Percentiles rank a stretch among this genome's conserved stretches.
phyloP scores from a whole-genome alignment of 2,888 invertebrate genomes.

The Apeira syringaria region DNA sequence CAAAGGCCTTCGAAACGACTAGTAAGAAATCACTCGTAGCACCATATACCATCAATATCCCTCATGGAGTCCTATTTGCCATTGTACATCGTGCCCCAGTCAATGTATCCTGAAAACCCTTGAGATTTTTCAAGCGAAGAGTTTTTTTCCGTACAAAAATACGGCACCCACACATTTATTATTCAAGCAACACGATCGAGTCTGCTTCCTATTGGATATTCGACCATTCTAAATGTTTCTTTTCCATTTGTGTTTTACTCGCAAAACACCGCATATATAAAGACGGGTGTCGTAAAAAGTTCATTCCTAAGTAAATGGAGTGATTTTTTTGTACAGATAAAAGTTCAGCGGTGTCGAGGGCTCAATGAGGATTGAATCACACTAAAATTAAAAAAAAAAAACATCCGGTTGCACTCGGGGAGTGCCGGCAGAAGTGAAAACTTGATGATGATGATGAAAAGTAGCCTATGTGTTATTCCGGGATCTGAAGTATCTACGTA shows the following conservation, averaged over 20 bases:
- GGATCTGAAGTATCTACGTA: no score
- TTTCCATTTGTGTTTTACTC: conserved; percentile 24
- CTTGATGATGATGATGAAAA: no score
- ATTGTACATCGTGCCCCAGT: conserved; percentile 14
- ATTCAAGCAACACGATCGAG: conserved; percentile 29
- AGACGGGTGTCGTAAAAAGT: background rate
- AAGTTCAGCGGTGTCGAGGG: no score
- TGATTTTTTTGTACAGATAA: no score
- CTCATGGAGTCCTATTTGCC: conserved; percentile 12
- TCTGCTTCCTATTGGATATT: conserved; percentile 28
- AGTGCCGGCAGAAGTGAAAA: no score
- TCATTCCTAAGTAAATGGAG: background rate
- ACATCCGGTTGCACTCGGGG: no score
- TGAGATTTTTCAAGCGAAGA: conserved; percentile 25
- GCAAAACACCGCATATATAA: conserved; percentile 12
- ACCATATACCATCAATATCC: conserved; percentile 7
- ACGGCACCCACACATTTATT: conserved; percentile 28
- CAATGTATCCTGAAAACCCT: conserved; percentile 21
- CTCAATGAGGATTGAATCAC: no score
- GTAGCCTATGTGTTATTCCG: no score
- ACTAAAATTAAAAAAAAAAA: no score
- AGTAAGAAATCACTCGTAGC: conserved; percentile 6
- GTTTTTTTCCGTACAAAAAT: conserved; percentile 23
- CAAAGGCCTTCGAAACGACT: background rate
- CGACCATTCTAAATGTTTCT: conserved; percentile 22